Evolutionary conservation across 2,113 vertebrate species (phyloP).

Genomic region (Myiopsitta monachus): DNA sequence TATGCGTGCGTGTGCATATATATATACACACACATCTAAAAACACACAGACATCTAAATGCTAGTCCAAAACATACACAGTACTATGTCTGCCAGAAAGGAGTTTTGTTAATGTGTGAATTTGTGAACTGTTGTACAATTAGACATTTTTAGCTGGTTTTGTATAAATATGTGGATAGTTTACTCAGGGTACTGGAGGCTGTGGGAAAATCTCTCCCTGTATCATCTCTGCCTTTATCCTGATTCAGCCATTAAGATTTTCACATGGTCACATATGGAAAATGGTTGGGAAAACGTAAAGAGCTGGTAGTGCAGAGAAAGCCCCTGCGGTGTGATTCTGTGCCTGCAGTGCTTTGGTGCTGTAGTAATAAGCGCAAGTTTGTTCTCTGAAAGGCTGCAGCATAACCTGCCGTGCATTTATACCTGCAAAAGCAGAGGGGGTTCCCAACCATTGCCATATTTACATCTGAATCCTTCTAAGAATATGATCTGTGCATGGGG

Average conservation of each 20-base stretch:
- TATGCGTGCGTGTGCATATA: rapidly evolving
- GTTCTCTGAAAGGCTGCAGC: not conserved
- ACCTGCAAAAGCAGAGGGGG: not conserved
- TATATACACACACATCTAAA: not conserved
- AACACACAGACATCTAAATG: not conserved
- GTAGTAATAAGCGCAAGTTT: not conserved
- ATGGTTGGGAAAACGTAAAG: not conserved
- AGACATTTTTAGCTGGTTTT: not conserved
- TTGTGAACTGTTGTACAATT: not conserved
- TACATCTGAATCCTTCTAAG: not conserved
- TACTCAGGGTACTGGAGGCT: not conserved
- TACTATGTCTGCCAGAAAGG: not conserved
- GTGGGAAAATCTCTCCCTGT: not conserved
- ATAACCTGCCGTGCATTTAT: not conserved
- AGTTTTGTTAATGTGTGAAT: not conserved
- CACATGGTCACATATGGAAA: not conserved
- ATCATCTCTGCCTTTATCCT: not conserved
- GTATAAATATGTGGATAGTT: not conserved
- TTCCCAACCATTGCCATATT: not conserved
- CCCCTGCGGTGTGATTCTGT: not conserved
- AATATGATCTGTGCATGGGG: not conserved
- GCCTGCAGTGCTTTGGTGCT: not conserved
- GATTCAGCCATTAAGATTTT: not conserved
- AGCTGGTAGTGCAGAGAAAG: not conserved
- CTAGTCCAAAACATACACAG: not conserved